Conservation (phyloP, 1,140 invertebrate species). For the Formica exsecta region DNA sequence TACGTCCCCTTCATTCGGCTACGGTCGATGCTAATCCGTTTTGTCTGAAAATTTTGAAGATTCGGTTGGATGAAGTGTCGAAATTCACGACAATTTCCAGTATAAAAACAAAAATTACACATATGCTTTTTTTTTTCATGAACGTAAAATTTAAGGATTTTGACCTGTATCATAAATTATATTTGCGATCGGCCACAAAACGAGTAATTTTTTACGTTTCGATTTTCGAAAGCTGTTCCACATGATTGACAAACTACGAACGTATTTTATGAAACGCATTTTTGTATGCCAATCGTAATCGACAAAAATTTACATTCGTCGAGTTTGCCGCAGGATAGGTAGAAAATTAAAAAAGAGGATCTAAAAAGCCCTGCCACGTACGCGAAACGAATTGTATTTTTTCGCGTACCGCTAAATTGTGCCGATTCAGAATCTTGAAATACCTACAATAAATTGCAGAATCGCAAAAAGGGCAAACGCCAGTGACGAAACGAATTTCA, state of each 20-base stretch:
- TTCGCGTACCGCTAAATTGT: constrained; percentile 33
- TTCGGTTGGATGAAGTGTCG: constrained; percentile 35
- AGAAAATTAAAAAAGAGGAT: constrained; percentile 45
- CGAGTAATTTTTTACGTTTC: constrained; percentile 38
- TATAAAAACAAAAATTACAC: background rate
- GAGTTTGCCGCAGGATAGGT: constrained; percentile 34
- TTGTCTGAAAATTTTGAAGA: constrained; percentile 57
- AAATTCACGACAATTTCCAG: constrained; percentile 46
- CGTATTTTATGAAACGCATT: constrained; percentile 50
- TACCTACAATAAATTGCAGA: constrained; percentile 46
- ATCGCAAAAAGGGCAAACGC: constrained; percentile 27
- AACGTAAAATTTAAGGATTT: constrained; percentile 37
- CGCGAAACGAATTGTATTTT: constrained; percentile 43
- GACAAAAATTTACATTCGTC: constrained; percentile 59
- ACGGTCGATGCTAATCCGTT: constrained; percentile 68
- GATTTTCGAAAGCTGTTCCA: constrained; percentile 45
- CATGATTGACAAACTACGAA: constrained; percentile 57
- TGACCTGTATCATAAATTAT: constrained; percentile 26
- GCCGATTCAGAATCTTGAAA: constrained; percentile 61
- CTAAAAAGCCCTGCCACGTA: constrained; percentile 43
- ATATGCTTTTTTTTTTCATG: background rate
- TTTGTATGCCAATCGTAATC: constrained; percentile 48
- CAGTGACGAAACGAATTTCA: constrained; percentile 75
- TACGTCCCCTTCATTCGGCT: constrained; percentile 60
- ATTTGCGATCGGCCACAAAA: background rate